A percentile compares a stretch with the other conserved stretches of the same genome.
Evolutionary conservation across 2,113 vertebrate genomes (phyloP).

Genomic region (Mustela nigripes): DNA sequence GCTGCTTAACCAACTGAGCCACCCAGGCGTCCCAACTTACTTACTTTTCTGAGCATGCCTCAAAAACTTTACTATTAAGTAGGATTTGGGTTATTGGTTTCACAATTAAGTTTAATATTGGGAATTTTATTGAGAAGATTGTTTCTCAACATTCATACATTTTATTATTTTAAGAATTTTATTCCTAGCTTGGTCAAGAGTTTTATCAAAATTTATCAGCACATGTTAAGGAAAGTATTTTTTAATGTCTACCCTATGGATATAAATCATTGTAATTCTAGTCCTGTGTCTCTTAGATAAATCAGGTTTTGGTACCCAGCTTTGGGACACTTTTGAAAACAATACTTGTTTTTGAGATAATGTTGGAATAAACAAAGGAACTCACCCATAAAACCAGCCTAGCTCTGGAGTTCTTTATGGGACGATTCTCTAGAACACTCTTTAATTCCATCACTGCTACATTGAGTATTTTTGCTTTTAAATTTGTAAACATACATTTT

Average conservation of each 20-base stretch:
- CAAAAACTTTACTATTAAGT: not conserved
- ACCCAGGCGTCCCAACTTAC: not conserved
- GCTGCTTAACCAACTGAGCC: too few species aligned
- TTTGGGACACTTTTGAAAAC: constrained; percentile 34
- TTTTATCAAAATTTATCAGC: not conserved
- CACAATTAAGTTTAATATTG: not conserved
- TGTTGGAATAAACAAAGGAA: not conserved
- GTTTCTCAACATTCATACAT: not conserved
- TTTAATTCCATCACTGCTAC: not conserved
- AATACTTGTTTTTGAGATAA: not conserved
- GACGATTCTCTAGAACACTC: not conserved
- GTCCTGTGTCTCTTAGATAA: not conserved
- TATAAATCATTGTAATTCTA: not conserved
- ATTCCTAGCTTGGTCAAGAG: not conserved
- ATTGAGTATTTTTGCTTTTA: constrained; percentile 7
- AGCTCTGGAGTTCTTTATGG: not conserved
- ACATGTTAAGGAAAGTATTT: not conserved
- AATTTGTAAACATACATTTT: not conserved
- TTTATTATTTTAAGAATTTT: not conserved
- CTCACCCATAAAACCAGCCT: not conserved
- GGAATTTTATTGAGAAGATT: not conserved
- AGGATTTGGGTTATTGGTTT: not conserved
- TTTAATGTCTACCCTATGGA: not conserved
- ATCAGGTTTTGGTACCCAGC: not conserved
- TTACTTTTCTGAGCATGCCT: not conserved